Base-by-base conservation (phyloP, 2,888 invertebrate species). In the Orchestes rusci region DNA sequence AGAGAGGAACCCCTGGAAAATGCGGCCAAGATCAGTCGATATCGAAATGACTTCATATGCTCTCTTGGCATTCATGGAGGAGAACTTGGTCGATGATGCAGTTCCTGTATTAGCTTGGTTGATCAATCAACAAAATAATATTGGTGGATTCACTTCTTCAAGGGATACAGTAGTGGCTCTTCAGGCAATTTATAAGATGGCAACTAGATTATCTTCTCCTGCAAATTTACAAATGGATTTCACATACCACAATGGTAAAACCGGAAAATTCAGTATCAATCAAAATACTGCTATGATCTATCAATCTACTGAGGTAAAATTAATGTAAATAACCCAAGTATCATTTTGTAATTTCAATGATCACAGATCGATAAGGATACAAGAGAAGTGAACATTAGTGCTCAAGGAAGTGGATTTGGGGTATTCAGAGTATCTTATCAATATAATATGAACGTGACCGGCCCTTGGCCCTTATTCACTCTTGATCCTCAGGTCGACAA, bases 31-130 rank as follows among this genome's bases (percentile, higher is more conserved):
- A 47, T 81, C 86, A 0, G 77, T 84, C 1, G 81, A 85, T 55
- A 79, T 95, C 3, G 89, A 90, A 66, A 87, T 90, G 56, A 93
- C 95, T 0, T 81, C 94, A 0, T 96, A 95, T 67, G 86, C 83
- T 0, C 70, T 96, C 43, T 71, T 92, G 42, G 80, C 88, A 0
- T 79, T 80, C 62, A 59, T 80, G 10, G 72, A 74, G 43, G 66
- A 67, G 3, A 69, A 68, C 44, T 53, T 65, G 35, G 45, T 68
- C 4, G 62, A 60, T 47, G 77, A 77, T 51, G 70, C 77, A 1
- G 64, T 82, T 17, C 80, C 84, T 1, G 70, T 85, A 20, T 73
- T 85, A 58, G 75, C 79, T 41, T 88, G 87, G 87, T 67, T 88
- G 16, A 71, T 84, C 5, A 71, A 74, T 18, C 84, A 86, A 59